These are phyloP conservation scores for Lucilia sericata DNA, from an alignment of 1,140 invertebrate genomes.

Conservation along the genomic window DNA sequence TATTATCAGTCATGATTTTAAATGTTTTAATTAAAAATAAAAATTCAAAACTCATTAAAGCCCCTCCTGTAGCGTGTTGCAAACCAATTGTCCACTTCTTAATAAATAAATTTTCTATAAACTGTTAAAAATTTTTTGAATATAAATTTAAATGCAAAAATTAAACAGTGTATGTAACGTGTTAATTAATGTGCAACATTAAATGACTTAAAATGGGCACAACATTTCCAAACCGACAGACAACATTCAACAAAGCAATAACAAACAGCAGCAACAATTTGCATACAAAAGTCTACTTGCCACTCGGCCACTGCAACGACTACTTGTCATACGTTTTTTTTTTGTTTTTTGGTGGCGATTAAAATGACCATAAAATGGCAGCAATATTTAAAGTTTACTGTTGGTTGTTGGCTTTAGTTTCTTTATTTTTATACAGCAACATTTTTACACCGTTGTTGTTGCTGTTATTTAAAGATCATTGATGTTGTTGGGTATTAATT, in stretches of 20 bases:
- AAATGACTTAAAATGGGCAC: slow-evolving; percentile 34
- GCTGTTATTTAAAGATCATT: background rate
- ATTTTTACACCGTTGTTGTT: background rate
- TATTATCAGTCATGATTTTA: too few relatives aligned
- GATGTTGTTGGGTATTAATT: slow-evolving; percentile 21
- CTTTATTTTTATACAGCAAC: background rate
- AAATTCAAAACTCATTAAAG: too few relatives aligned
- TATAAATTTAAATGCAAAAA: background rate
- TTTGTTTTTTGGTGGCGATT: background rate
- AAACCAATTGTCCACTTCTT: too few relatives aligned
- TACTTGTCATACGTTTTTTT: background rate
- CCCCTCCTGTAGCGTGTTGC: too few relatives aligned
- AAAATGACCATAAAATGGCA: background rate
- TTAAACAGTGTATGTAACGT: slow-evolving; percentile 34
- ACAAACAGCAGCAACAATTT: background rate
- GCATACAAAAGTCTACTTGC: background rate
- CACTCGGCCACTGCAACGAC: background rate
- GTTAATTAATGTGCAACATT: slow-evolving; percentile 47
- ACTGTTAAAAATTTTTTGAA: background rate
- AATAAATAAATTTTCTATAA: too few relatives aligned
- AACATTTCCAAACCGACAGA: background rate
- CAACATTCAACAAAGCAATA: background rate
- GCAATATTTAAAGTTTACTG: background rate
- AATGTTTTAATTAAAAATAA: too few relatives aligned
- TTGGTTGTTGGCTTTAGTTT: background rate